Evolutionary conservation across 1,140 invertebrate species (phyloP).

Genomic region (Pseudomyrmex dendroicus): DNA sequence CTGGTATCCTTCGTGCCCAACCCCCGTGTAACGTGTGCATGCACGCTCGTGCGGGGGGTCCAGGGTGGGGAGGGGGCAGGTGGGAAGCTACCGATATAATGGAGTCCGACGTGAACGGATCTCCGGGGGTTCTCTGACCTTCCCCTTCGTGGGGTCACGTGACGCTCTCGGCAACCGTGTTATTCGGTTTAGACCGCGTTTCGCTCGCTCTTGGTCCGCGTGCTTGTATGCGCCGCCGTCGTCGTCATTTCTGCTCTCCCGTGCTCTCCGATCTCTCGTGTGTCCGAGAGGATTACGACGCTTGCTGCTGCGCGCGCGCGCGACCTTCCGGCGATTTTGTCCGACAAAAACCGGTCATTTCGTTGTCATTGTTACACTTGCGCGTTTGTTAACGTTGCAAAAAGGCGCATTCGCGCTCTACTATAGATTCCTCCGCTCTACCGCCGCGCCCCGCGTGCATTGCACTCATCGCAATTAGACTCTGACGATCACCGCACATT

Average conservation of each 20-base stretch:
- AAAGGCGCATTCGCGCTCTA: constrained; percentile 9
- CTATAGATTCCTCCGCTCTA: not conserved
- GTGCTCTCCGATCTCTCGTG: constrained; percentile 51
- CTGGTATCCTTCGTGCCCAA: constrained; percentile 67
- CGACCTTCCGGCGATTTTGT: constrained; percentile 25
- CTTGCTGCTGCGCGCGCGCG: not conserved
- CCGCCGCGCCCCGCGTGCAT: not conserved
- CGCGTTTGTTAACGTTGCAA: constrained; percentile 52
- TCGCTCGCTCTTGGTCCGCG: not conserved
- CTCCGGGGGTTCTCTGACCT: constrained; percentile 75
- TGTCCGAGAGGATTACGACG: constrained; percentile 51
- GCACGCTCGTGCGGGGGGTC: constrained; percentile 46
- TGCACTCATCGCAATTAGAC: constrained; percentile 27
- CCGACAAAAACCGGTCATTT: constrained; percentile 28
- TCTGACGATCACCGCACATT: constrained; percentile 42
- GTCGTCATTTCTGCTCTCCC: constrained; percentile 18
- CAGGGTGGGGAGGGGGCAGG: constrained; percentile 21
- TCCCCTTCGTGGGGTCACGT: constrained; percentile 69
- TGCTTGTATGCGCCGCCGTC: too few species aligned
- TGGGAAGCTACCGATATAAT: constrained; percentile 68
- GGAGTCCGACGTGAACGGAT: constrained; percentile 67
- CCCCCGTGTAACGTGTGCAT: constrained; percentile 66
- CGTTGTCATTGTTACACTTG: constrained; percentile 19
- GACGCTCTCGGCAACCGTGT: constrained; percentile 53
- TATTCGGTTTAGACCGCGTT: constrained; percentile 37